These are phyloP conservation scores for Thera obeliscata DNA, from an alignment of 2,888 invertebrate species.

Conservation along the genomic window DNA sequence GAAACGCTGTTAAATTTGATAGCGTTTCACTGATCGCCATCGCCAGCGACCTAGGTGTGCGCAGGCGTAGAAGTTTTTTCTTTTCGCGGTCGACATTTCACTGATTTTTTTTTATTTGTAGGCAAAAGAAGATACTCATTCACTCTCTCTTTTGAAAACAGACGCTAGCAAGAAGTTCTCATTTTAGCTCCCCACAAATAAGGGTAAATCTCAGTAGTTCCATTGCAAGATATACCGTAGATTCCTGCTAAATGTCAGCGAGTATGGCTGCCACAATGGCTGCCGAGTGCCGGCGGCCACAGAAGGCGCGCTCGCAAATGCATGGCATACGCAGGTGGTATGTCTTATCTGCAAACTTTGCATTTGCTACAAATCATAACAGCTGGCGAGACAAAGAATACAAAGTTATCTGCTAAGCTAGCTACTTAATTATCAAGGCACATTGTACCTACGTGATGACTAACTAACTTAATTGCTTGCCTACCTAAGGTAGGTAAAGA, in stretches of 20 bases:
- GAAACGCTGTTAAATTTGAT: no score
- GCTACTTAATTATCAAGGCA: not conserved
- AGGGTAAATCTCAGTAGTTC: no score
- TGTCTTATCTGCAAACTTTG: constrained; percentile 9
- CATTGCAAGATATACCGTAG: constrained; percentile 1
- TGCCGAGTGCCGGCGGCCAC: constrained; percentile 28
- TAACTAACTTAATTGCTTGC: not conserved
- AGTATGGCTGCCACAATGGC: not conserved
- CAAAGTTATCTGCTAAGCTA: not conserved
- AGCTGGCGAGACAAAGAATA: constrained; percentile 13
- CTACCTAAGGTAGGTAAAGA: no score
- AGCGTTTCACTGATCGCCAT: no score
- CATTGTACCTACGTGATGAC: not conserved
- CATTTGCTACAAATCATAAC: constrained; percentile 11
- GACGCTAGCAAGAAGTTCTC: no score
- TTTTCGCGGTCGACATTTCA: no score
- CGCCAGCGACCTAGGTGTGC: no score
- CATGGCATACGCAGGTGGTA: constrained; percentile 68
- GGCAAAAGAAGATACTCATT: no score
- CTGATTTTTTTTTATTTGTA: no score
- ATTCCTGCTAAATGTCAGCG: constrained; percentile 27
- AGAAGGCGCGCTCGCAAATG: constrained; percentile 54
- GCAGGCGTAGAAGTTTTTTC: no score
- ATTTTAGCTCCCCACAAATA: no score
- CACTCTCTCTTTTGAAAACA: no score